phyloP scores from a whole-genome alignment of 2,113 vertebrate genomes.

The Aix galericulata region DNA sequence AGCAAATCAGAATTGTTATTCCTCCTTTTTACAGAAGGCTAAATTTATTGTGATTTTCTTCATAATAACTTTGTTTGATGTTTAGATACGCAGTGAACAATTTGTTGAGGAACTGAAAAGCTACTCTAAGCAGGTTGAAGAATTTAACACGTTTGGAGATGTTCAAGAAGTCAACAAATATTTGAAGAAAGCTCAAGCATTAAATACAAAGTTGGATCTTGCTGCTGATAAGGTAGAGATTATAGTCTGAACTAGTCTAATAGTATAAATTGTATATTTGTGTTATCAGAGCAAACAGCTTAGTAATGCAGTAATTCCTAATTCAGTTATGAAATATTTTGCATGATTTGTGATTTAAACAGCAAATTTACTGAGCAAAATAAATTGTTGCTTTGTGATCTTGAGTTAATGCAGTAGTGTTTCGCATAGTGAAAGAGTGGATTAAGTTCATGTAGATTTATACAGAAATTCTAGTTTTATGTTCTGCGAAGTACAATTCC shows the following conservation, averaged over 20 bases:
- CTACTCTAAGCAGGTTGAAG: constrained; percentile 82
- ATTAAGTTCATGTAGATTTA: background rate
- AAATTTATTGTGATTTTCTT: background rate
- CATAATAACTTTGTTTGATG: background rate
- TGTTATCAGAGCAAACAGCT: background rate
- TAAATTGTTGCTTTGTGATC: background rate
- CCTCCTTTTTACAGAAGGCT: background rate
- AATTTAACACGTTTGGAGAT: constrained; percentile 80
- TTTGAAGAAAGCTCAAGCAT: constrained; percentile 83
- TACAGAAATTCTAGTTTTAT: background rate
- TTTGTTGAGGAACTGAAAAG: constrained; percentile 85
- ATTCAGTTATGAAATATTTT: background rate
- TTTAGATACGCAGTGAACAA: constrained; percentile 79
- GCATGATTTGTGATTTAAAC: background rate
- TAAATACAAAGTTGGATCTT: constrained; percentile 82
- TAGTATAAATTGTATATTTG: background rate
- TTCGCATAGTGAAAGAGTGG: background rate
- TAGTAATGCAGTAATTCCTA: background rate
- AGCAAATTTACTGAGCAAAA: background rate
- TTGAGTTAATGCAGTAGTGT: background rate
- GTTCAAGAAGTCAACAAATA: constrained; percentile 81
- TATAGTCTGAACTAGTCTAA: background rate
- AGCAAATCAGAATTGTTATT: background rate
- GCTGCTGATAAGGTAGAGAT: constrained; percentile 83
- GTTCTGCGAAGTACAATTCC: background rate